Evolutionary conservation across 2,113 vertebrate species (phyloP), one percentile per base, ranked within the genome.

Genomic region (Dendropsophus ebraccatus): DNA sequence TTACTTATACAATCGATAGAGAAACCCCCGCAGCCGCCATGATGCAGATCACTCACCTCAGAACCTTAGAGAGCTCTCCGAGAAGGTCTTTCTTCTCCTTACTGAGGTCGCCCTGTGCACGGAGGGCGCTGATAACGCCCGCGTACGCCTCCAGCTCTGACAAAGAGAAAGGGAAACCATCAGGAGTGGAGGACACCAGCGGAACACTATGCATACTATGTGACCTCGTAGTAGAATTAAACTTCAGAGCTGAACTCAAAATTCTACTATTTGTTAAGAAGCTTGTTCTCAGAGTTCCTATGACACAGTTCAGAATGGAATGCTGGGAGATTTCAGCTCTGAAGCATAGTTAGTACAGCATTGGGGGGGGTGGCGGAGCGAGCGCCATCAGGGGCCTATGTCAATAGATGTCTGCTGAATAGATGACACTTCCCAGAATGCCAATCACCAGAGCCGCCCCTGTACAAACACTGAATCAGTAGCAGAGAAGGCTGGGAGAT

Each of bases 21-120:
- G n/a, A n/a, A n/a, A n/a, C n/a, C n/a, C n/a, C n/a, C n/a, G n/a
- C n/a, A n/a, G n/a, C n/a, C n/a, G n/a, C n/a, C n/a, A n/a, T n/a
- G 41, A 41, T n/a, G 56, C 23, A 0, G 30, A 4, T 67, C 65
- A 65, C 87, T 93, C 95, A 99, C 98, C 97, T 97, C 54, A 99
- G 95, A 82, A 99, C 96, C 95, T 98, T 99, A 69, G 96, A 98
- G 87, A 99, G 97, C 73, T 99, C 98, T 89, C 96, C 98, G 84
- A 99, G 93, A 83, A 99, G 95, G 86, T 99, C 98, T 91, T 98
- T 99, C 94, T 99, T 99, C 91, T 99, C 98, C 89, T 97, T 99
- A 0, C 96, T 98, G 88, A 99, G 96, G 91, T 99, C 98, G 82
- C 98, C 98, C 90, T 99, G 98, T 25, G 98, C 98, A 85, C 98